Evolutionary conservation across 2,113 vertebrate genomes (phyloP).

Genomic region (Anoura caudifer): DNA sequence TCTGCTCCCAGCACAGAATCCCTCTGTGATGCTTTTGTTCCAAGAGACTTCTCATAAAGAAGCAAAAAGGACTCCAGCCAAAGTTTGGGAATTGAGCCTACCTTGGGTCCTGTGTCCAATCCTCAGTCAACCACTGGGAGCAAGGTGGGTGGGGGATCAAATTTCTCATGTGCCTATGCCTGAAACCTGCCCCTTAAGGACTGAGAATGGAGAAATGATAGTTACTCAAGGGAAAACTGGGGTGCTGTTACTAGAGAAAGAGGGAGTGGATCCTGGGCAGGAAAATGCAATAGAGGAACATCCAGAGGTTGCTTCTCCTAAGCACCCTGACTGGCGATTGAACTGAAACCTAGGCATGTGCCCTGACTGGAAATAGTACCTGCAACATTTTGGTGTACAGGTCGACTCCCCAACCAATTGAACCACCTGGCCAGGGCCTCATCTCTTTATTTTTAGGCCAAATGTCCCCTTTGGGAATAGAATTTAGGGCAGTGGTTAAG

Average conservation of each 20-base stretch:
- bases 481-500: not conserved
- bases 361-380: too few species aligned
- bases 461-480: not conserved
- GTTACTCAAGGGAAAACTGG: not conserved
- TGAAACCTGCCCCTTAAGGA: not conserved
- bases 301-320: too few species aligned
- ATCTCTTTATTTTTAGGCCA: not conserved
- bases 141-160: not conserved
- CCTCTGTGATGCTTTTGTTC: not conserved
- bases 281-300: not conserved
- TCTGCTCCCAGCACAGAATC: not conserved
- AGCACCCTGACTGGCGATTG: too few species aligned
- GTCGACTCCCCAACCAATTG: too few species aligned
- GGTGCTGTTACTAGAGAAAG: not conserved
- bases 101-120: not conserved
- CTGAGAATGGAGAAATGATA: not conserved
- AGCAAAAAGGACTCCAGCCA: not conserved
- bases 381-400: too few species aligned
- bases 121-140: not conserved
- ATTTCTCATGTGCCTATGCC: not conserved
- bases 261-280: not conserved
- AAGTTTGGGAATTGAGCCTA: not conserved
- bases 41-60: not conserved
- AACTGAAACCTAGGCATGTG: too few species aligned
- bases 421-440: too few species aligned